Percentiles rank a stretch among this genome's conserved stretches.
Conservation (phyloP, 2,888 invertebrate genomes). For the Thecophora atra region DNA sequence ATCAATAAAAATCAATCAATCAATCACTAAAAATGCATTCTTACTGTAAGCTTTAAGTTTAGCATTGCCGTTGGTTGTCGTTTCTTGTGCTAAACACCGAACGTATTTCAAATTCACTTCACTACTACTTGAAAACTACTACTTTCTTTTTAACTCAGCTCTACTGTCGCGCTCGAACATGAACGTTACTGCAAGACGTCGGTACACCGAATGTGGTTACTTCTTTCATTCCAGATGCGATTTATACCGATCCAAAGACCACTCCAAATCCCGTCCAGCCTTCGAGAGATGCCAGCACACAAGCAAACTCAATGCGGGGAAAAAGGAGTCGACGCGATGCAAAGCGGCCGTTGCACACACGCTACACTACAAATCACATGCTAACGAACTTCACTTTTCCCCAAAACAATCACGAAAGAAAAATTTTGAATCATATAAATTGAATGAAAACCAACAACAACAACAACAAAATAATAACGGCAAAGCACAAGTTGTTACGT, state of each 20-base stretch:
- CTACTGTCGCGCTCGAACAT: conserved; percentile 21
- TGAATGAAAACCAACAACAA: no score
- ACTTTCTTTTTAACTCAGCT: conserved; percentile 3
- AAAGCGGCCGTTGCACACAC: background rate
- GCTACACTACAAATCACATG: conserved; percentile 19
- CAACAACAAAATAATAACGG: background rate
- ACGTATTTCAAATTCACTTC: background rate
- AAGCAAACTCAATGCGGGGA: background rate
- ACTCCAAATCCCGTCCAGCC: conserved; percentile 9
- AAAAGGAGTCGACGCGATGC: background rate
- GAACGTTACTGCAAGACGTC: conserved; percentile 56
- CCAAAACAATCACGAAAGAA: conserved; percentile 4
- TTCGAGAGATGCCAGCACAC: conserved; percentile 27
- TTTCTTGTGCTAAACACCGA: background rate
- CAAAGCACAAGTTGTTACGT: conserved; percentile 14
- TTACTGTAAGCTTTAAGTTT: conserved; percentile 62
- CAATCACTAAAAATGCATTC: conserved; percentile 42
- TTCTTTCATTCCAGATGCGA: conserved; percentile 63
- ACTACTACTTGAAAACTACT: background rate
- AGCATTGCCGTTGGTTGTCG: conserved; percentile 50
- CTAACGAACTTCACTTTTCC: conserved; percentile 29
- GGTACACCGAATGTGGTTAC: conserved; percentile 60
- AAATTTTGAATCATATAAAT: background rate
- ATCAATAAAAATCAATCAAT: background rate
- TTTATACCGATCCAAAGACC: conserved; percentile 58